Evolutionary conservation across 2,797 vertebrate genomes (phyloP).

Genomic region (Acipenser oxyrinchus): DNA sequence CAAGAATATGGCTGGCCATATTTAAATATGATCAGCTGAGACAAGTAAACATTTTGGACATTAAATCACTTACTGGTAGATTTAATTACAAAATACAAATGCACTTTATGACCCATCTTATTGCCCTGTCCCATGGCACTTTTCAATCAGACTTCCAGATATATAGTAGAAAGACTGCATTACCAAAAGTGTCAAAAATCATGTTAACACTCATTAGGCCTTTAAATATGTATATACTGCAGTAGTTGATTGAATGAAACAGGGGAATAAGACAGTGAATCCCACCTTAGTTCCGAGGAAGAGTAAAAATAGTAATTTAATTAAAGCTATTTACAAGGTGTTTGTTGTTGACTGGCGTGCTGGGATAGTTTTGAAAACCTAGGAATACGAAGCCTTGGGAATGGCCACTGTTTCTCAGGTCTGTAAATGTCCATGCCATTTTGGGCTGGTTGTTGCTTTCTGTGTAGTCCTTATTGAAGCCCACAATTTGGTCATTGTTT

Average conservation of each 20-base stretch:
- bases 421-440: slow-evolving; percentile 6
- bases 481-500: too few relatives aligned
- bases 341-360: slow-evolving; percentile 6
- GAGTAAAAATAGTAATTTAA: slow-evolving; percentile 7
- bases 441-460: slow-evolving; percentile 16
- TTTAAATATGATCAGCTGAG: too few relatives aligned
- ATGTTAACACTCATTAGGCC: not conserved
- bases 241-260: too few relatives aligned
- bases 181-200: slow-evolving; percentile 1
- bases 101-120: too few relatives aligned
- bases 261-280: not conserved
- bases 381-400: not conserved
- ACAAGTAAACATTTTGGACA: too few relatives aligned
- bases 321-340: slow-evolving; percentile 22
- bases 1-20: too few relatives aligned
- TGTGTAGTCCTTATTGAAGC: slow-evolving; percentile 1
- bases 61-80: too few relatives aligned
- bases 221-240: not conserved
- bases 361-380: not conserved
- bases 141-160: not conserved
- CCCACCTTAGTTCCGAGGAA: slow-evolving; percentile 16
- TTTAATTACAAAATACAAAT: too few relatives aligned
- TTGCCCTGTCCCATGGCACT: too few relatives aligned
- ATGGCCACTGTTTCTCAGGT: not conserved
- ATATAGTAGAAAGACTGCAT: not conserved